Evolutionary conservation across 2,797 vertebrate species (phyloP).

Genomic region (Calcarius lapponicus): DNA sequence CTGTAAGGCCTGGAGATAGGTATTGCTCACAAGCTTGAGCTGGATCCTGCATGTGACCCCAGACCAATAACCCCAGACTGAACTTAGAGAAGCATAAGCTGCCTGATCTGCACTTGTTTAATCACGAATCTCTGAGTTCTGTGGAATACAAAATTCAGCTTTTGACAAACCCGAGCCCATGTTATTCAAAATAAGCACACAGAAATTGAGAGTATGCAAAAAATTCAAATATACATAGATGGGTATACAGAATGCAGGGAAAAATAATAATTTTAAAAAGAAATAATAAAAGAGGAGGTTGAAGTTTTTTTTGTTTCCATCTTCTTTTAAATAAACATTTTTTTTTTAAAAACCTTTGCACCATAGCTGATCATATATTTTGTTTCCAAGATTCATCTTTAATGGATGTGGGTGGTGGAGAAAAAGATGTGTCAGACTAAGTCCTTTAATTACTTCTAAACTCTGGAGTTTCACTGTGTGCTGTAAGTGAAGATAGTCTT

Average conservation of each 20-base stretch:
- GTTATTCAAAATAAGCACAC: background rate
- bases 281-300: background rate
- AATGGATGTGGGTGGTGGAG: background rate
- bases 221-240: background rate
- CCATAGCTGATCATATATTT: background rate
- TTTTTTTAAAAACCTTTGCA: background rate
- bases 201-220: background rate
- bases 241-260: background rate
- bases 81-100: background rate
- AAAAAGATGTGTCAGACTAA: background rate
- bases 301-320: background rate
- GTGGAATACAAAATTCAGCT: background rate
- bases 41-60: background rate
- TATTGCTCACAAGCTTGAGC: background rate
- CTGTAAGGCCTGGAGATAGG: background rate
- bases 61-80: background rate
- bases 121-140: background rate
- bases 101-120: background rate
- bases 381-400: slow-evolving; percentile 2
- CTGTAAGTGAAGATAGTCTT: background rate
- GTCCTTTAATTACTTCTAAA: slow-evolving; percentile 1
- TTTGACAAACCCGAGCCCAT: background rate
- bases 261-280: background rate
- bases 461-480: background rate
- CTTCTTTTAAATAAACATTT: background rate